These are phyloP conservation scores for Rhincodon typus DNA, from an alignment of 2,797 vertebrate genomes.

Conservation along the genomic window DNA sequence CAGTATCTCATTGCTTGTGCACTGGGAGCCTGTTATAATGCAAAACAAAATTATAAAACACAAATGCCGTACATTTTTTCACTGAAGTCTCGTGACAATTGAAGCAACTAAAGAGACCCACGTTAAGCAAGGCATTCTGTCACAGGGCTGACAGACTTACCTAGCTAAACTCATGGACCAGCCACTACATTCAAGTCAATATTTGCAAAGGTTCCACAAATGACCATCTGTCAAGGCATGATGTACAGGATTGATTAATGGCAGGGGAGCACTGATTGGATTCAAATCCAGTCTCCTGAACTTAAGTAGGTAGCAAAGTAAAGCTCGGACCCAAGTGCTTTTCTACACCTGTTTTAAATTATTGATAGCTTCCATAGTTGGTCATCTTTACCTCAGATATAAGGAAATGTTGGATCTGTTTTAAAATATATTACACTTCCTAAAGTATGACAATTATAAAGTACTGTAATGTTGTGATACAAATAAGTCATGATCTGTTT, in stretches of 20 bases:
- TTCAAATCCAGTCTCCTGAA: background rate
- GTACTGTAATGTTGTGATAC: background rate
- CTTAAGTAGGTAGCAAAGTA: background rate
- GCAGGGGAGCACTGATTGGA: background rate
- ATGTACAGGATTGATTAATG: background rate
- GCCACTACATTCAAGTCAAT: background rate
- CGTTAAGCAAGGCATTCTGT: background rate
- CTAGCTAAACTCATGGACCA: background rate
- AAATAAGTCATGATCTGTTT: background rate
- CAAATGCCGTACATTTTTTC: background rate
- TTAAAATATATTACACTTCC: background rate
- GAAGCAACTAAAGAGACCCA: background rate
- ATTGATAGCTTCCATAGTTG: background rate
- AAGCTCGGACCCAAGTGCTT: background rate
- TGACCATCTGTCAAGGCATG: background rate
- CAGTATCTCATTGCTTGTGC: constrained; percentile 86
- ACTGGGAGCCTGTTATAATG: constrained; percentile 68
- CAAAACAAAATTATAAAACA: background rate
- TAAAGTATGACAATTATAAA: background rate
- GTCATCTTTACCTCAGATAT: background rate
- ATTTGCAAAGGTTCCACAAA: background rate
- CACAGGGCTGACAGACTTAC: background rate
- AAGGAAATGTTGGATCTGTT: background rate
- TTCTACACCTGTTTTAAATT: background rate
- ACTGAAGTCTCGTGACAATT: background rate